A percentile compares a stretch with the other conserved stretches of the same genome.
Evolutionary conservation across 1,140 invertebrate genomes (phyloP).

Genomic region (Drosophila azteca): DNA sequence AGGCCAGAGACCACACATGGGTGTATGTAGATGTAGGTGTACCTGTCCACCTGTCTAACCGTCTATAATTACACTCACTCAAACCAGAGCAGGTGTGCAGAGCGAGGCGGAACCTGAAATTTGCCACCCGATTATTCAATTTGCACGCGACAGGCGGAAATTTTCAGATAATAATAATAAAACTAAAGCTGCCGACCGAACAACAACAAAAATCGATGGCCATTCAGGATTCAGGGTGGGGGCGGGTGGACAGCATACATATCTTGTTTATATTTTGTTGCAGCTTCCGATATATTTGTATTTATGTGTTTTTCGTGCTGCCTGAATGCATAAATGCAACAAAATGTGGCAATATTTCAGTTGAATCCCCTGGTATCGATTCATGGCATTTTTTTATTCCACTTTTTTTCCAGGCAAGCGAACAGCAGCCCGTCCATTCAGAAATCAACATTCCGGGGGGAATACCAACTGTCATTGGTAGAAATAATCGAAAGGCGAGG

Average conservation of each 20-base stretch:
- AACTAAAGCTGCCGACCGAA: conserved; percentile 34
- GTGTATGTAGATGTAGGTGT: too few species aligned
- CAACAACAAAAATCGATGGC: conserved; percentile 31
- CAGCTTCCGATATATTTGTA: conserved; percentile 7
- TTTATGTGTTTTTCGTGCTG: conserved; percentile 33
- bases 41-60: conserved; percentile 17
- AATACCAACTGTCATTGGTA: conserved; percentile 5
- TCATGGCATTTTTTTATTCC: not conserved
- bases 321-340: conserved; percentile 33
- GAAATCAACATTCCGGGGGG: conserved; percentile 33
- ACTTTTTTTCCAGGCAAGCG: conserved; percentile 9
- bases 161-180: conserved; percentile 61
- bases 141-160: conserved; percentile 45
- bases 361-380: conserved; percentile 21
- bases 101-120: conserved; percentile 31
- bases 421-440: conserved; percentile 8
- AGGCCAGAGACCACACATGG: not conserved
- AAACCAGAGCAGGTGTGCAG: conserved; percentile 9
- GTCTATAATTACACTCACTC: conserved; percentile 42
- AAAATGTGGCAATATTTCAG: conserved; percentile 17
- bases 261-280: conserved; percentile 48
- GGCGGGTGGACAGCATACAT: conserved; percentile 31
- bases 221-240: too few species aligned
- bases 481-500: too few species aligned
- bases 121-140: conserved; percentile 62